These are phyloP conservation scores for Montifringilla adamsi DNA, from an alignment of 2,113 vertebrate species.

Conservation along the genomic window DNA sequence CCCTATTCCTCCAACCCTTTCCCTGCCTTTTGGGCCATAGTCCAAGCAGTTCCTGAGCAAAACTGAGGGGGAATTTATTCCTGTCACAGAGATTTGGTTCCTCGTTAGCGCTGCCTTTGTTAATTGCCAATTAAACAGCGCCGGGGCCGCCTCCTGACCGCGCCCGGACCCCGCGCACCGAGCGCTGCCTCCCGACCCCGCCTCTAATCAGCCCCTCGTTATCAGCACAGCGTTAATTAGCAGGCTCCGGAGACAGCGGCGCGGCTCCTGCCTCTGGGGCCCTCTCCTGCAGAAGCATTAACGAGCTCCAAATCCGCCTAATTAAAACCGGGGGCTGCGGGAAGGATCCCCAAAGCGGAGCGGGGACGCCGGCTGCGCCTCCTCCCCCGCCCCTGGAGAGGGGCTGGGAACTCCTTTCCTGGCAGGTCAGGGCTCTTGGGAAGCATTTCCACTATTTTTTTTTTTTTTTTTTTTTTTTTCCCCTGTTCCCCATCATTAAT, in stretches of 20 bases:
- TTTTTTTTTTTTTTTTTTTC: no score
- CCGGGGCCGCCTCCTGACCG: neutral
- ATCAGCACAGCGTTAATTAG: neutral
- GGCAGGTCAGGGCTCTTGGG: fast-evolving
- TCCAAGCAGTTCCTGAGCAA: neutral
- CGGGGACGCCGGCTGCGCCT: neutral
- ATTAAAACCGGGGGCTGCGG: neutral
- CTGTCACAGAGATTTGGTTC: neutral
- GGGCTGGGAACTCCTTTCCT: neutral
- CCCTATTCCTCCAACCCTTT: fast-evolving
- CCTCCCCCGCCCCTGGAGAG: fast-evolving
- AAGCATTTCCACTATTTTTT: neutral
- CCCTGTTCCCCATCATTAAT: no score
- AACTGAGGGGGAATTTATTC: neutral
- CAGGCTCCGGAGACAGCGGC: neutral
- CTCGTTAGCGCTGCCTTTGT: neutral
- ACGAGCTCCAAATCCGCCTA: neutral
- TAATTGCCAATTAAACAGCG: neutral
- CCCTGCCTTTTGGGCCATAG: fast-evolving
- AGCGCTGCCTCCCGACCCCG: neutral
- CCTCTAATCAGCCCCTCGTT: neutral
- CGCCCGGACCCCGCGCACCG: neutral
- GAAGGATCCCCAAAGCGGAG: neutral
- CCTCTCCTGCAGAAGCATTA: neutral
- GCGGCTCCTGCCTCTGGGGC: neutral